Conservation (phyloP, 1,140 invertebrate genomes). For the Penaeus japonicus region DNA sequence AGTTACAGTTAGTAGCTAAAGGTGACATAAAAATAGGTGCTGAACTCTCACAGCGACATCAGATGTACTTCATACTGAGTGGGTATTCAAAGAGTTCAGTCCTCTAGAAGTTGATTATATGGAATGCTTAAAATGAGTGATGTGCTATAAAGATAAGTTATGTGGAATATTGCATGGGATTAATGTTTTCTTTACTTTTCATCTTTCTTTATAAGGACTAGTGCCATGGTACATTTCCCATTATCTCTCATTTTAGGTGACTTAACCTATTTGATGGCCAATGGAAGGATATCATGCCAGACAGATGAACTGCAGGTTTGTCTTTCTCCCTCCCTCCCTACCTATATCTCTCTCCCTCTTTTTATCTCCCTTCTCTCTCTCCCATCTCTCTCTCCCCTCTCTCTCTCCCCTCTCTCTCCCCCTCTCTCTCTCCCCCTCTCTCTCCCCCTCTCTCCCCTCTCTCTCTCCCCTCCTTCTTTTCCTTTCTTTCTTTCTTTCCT, state of each 20-base stretch:
- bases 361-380: too few relatives aligned
- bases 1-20: slow-evolving; percentile 36
- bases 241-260: slow-evolving; percentile 29
- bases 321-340: too few relatives aligned
- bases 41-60: slow-evolving; percentile 30
- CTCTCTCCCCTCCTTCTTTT: too few relatives aligned
- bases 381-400: too few relatives aligned
- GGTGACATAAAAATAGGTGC: slow-evolving; percentile 43
- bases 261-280: slow-evolving; percentile 50
- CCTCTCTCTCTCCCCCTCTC: too few relatives aligned
- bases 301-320: slow-evolving; percentile 54
- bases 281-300: slow-evolving; percentile 49
- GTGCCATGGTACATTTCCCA: neutral
- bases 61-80: slow-evolving; percentile 42
- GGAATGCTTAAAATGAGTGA: neutral
- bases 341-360: too few relatives aligned
- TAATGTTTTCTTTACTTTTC: neutral
- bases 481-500: too few relatives aligned
- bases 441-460: too few relatives aligned
- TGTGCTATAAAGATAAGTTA: neutral
- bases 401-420: too few relatives aligned
- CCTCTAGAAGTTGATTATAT: neutral
- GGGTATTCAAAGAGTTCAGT: neutral
- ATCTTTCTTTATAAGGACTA: neutral
- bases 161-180: neutral